Base-by-base conservation (phyloP, 2,113 vertebrate species). In the Cephalophus harveyi region DNA sequence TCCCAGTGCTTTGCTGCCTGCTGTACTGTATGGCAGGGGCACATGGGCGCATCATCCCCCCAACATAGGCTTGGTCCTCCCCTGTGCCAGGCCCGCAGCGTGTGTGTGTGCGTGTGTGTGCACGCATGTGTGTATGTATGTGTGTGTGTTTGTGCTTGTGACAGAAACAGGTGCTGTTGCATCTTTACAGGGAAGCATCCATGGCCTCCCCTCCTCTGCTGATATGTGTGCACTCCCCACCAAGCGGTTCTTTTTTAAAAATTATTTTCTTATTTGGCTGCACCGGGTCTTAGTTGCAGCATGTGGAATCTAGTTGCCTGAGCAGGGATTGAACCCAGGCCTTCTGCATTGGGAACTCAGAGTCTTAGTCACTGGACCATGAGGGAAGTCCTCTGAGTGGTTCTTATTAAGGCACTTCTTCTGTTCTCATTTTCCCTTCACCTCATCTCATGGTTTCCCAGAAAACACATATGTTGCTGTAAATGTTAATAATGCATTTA, bases 101-200 rank as follows among this genome's bases (percentile, higher is more conserved):
- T 10, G 3, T 14, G 14, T 28, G 4, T 0, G 50, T 6, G 17
- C 2, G 87, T 14, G 12, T 2, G 7, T 17, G 6, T 43, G 40
- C 4, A 5, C 40, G 40, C 40, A 43, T 0, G 50, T 6, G 11
- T 3, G 40, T 43, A 5, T 43, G 40, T 43, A 4, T 8, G 7
- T 0, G 16, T 9, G 16, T 3, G 87, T 6, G 12, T 11, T 2
- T 7, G 2, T 28, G 46, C 17, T 23, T 21, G 4, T 48, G 43
- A 30, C 25, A 50, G 55, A 59, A 33, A 43, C 11, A 46, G 30
- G 23, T 36, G 40, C 52, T 43, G 19, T 54, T 57, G 6, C 5
- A 7, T 76, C 28, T 82, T 64, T 15, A 55, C 11, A 11, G 64
- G 5, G 16, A 11, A 28, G 64, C 15, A 5, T 10, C 30, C 1